Base-by-base conservation (phyloP, 2,113 vertebrate genomes). In the Pogona vitticeps region DNA sequence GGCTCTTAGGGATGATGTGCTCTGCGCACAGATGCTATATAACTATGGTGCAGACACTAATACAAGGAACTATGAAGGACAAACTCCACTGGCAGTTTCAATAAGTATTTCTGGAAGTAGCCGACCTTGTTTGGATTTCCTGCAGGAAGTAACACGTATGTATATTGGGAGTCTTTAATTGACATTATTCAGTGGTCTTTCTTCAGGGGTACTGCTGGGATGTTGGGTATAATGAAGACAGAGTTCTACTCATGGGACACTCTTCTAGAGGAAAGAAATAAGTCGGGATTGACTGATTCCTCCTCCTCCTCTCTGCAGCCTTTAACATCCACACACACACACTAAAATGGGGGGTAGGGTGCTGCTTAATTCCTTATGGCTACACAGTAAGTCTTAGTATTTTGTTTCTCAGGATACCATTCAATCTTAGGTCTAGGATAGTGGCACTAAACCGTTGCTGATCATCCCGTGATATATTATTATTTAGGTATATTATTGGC, bases 111-210 rank as follows among this genome's bases (percentile, higher is more conserved):
- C 98, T 85, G 97, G 97, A 91, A 97, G 97, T 96, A 98, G 97
- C 95, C 97, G 99, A 88, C 98, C 99, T 10, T 99, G 99, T 94
- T 96, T 99, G 96, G 98, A 99, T 96, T 99, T 99, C 95, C 97
- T 99, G 83, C 98, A 98, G 95, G 98, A 99, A 95, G 98, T 98
- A 94, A 98, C 98, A 94, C 98, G 99, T 99, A 98, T 94, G 99
- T 98, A 95, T 95, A 65, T 15, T 56, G n/a, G 58, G 65, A 82
- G 65, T 67, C 70, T 86, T 94, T 94, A 92, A 93, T 93, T 89
- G 83, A 61, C 90, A 89, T 86, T 83, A 5, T 80, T 21, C 31
- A 75, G 9, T 75, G 79, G 26, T 28, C 33, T 38, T 75, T n/a
- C 3, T 6, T 1, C 14, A 42, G 18, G 59, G 14, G 12, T 38